Conservation (phyloP, 2,113 vertebrate genomes). For the Thinocorus orbignyianus region DNA sequence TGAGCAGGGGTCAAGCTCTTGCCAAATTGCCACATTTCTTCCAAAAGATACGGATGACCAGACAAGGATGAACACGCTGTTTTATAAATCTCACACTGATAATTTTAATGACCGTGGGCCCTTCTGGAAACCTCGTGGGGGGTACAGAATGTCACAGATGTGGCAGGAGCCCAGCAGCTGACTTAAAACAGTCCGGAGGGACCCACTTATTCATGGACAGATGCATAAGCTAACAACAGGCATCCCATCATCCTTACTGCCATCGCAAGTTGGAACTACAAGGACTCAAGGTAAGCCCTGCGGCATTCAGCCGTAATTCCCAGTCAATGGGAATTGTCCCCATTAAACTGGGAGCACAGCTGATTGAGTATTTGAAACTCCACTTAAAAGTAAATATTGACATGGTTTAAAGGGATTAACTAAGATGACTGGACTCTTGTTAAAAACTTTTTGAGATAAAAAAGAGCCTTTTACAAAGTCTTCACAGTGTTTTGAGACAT, state of each 20-base stretch:
- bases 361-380: not conserved
- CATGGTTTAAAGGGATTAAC: slow-evolving; percentile 34
- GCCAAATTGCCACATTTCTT: not conserved
- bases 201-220: not conserved
- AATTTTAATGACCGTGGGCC: not conserved
- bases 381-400: slow-evolving; percentile 46
- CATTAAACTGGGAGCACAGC: not conserved
- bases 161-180: not conserved
- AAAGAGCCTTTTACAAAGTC: slow-evolving; percentile 4
- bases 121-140: not conserved
- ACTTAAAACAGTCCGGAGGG: not conserved
- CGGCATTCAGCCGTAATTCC: not conserved
- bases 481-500: not conserved
- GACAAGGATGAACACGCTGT: not conserved
- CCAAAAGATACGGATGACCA: not conserved
- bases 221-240: not conserved
- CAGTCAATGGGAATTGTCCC: not conserved
- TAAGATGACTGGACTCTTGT: slow-evolving; percentile 8
- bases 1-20: not conserved
- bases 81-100: not conserved
- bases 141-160: not conserved
- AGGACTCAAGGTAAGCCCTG: not conserved
- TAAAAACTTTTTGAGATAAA: slow-evolving; percentile 7
- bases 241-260: not conserved
- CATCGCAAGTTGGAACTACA: not conserved